These are phyloP conservation scores for Capitulum mitella DNA, from an alignment of 2,888 invertebrate genomes.

Conservation along the genomic window DNA sequence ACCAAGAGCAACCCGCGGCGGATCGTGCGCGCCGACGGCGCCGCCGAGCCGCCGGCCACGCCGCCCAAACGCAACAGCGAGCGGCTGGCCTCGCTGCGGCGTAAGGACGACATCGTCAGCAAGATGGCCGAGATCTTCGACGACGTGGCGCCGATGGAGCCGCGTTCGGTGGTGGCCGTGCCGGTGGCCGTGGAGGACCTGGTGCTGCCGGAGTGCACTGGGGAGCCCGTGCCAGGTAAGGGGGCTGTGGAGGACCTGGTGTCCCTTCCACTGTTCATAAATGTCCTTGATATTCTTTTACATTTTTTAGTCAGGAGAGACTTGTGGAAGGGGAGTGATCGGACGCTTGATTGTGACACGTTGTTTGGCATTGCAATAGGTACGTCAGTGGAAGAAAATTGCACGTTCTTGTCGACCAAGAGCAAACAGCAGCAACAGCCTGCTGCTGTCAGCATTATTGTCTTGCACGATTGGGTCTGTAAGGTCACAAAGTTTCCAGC, in stretches of 20 bases:
- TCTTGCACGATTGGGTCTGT: no score
- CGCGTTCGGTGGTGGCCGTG: constrained; percentile 18
- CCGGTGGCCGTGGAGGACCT: neutral
- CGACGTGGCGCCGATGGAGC: constrained; percentile 16
- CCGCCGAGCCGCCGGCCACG: neutral
- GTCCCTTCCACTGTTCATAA: no score
- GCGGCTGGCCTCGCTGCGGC: neutral
- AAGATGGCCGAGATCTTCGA: constrained; percentile 21
- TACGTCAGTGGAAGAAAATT: no score
- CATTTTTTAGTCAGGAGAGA: neutral
- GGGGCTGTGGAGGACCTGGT: no score
- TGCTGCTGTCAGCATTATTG: no score
- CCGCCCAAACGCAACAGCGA: constrained; percentile 16
- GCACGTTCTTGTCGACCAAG: no score
- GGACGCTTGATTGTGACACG: no score
- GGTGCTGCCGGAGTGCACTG: neutral
- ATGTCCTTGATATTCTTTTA: no score
- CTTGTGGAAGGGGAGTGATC: neutral
- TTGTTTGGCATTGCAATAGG: no score
- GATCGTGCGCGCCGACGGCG: neutral
- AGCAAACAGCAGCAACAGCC: no score
- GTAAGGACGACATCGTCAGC: constrained; percentile 19
- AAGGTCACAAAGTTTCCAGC: no score
- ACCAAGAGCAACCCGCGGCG: constrained; percentile 20
- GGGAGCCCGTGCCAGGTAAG: neutral